These are phyloP conservation scores for Strigamia maritima DNA, from an alignment of 2,888 invertebrate genomes.

Conservation along the genomic window DNA sequence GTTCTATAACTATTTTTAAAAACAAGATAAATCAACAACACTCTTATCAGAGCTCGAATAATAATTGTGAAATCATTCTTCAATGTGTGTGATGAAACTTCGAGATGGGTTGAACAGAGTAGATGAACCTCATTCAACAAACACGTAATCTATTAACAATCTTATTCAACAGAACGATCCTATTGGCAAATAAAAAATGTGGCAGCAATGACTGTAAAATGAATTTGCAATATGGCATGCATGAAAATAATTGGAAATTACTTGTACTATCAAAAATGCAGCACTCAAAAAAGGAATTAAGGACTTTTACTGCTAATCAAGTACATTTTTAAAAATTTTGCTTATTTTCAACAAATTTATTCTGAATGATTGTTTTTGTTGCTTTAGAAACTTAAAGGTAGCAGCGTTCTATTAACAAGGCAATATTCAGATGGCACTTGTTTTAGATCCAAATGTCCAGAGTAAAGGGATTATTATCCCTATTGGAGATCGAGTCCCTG, in stretches of 20 bases:
- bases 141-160: not conserved
- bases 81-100: conserved; percentile 51
- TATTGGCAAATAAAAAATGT: conserved; percentile 47
- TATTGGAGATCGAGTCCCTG: conserved; percentile 53
- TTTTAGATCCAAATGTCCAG: conserved; percentile 52
- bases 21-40: conserved; percentile 53
- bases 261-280: conserved; percentile 49
- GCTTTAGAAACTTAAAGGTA: conserved; percentile 17
- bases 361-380: not conserved
- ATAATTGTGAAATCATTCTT: conserved; percentile 51
- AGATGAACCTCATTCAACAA: conserved; percentile 41
- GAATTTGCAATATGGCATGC: conserved; percentile 51
- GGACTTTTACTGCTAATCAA: conserved; percentile 52
- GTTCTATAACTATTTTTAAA: conserved; percentile 20
- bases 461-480: conserved; percentile 53
- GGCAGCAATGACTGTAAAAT: conserved; percentile 49
- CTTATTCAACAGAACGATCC: conserved; percentile 49
- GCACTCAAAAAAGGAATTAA: conserved; percentile 48
- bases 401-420: conserved; percentile 49
- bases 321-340: conserved; percentile 44
- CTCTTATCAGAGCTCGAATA: conserved; percentile 50
- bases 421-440: conserved; percentile 51
- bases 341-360: not conserved
- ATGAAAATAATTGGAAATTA: conserved; percentile 51
- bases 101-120: conserved; percentile 52